Evolutionary conservation across 2,888 invertebrate species (phyloP).

Genomic region (Crocallis elinguaria): DNA sequence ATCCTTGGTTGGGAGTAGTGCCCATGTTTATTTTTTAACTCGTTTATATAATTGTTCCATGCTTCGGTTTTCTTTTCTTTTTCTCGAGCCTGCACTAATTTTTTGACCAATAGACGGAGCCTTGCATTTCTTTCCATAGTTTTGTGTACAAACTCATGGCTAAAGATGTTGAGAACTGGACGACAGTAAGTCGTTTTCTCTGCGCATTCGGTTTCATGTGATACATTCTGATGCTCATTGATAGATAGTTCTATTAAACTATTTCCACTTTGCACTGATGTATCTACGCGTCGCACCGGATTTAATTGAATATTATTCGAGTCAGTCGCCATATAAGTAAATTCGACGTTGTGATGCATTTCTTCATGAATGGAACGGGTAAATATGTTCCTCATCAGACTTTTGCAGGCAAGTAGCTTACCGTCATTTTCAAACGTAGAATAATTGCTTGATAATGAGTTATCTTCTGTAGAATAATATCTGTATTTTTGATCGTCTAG

Average conservation of each 20-base stretch:
- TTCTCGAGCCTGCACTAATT: conserved; percentile 52
- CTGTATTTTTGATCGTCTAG: background rate
- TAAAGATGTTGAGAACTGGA: conserved; percentile 47
- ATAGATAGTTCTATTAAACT: background rate
- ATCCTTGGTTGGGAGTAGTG: conserved; percentile 3
- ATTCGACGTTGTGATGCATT: background rate
- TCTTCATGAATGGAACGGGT: no score
- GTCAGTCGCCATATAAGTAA: background rate
- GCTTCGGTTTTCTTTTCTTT: conserved; percentile 57
- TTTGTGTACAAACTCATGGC: conserved; percentile 54
- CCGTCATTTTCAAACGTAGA: no score
- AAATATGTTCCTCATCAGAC: no score
- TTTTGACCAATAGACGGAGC: conserved; percentile 54
- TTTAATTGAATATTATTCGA: conserved; percentile 1
- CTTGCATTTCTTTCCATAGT: conserved; percentile 57
- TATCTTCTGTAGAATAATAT: background rate
- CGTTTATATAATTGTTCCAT: conserved; percentile 69
- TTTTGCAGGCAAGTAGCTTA: no score
- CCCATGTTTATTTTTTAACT: conserved; percentile 58
- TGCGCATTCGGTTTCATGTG: conserved; percentile 30
- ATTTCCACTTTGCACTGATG: background rate
- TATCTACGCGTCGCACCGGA: background rate
- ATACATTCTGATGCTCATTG: background rate
- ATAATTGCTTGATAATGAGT: background rate
- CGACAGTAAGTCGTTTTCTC: conserved; percentile 63